Percentiles rank a stretch among this genome's conserved stretches.
phyloP scores from a whole-genome alignment of 2,888 invertebrate genomes.

The Cataglyphis cursor region DNA sequence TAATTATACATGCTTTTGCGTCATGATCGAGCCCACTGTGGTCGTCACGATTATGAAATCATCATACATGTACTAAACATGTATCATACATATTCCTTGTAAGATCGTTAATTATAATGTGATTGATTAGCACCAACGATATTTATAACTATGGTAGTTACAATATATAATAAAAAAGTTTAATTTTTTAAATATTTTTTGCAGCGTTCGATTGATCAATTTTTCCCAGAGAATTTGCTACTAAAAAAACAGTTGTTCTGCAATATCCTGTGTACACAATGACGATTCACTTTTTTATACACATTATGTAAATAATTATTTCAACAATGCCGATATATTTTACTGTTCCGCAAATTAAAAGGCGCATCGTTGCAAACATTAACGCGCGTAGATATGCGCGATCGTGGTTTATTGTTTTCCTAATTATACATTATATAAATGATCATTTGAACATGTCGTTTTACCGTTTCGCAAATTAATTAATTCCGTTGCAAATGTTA shows the following conservation, averaged over 20 bases:
- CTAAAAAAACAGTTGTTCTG: not conserved
- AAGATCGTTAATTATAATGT: slow-evolving; percentile 1
- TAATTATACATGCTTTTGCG: slow-evolving; percentile 10
- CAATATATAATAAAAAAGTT: not conserved
- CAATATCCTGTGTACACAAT: not conserved
- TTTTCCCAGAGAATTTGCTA: not conserved
- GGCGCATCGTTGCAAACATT: not conserved
- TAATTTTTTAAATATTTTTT: not conserved
- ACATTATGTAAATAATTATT: slow-evolving; percentile 26
- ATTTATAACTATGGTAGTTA: not conserved
- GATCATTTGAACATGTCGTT: not conserved
- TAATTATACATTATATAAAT: slow-evolving; percentile 3
- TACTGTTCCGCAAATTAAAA: not conserved
- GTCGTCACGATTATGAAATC: slow-evolving; percentile 9
- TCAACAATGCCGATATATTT: slow-evolving; percentile 5
- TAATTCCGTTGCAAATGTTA: not conserved
- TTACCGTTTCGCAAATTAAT: slow-evolving; percentile 1
- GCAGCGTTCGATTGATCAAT: not conserved
- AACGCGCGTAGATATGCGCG: not conserved
- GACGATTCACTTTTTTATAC: not conserved
- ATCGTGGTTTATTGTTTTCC: slow-evolving; percentile 1
- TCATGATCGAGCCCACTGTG: not conserved
- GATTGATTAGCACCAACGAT: not conserved
- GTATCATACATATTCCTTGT: too few species aligned
- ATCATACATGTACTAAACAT: not conserved